Percentiles rank a stretch among this genome's conserved stretches.
Conservation (phyloP, 1,140 invertebrate genomes). For the Pectinophora gossypiella region DNA sequence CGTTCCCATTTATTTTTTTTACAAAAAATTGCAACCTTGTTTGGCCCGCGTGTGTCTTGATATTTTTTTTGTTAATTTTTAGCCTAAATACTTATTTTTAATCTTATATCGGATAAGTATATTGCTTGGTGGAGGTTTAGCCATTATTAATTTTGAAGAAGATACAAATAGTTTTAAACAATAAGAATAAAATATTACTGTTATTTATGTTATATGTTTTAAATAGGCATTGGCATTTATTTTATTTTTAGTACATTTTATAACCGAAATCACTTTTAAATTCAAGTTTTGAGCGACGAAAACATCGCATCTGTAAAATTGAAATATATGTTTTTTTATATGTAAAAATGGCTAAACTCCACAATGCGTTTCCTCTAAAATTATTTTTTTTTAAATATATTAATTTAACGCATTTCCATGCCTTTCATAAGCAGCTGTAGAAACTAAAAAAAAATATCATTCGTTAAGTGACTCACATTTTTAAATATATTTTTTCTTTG, state of each 20-base stretch:
- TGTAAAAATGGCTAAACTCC: background rate
- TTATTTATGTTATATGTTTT: too few species aligned
- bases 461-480: constrained; percentile 65
- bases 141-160: too few species aligned
- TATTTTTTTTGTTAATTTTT: constrained; percentile 34
- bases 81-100: constrained; percentile 26
- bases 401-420: constrained; percentile 43
- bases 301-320: too few species aligned
- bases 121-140: too few species aligned
- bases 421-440: constrained; percentile 54
- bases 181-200: too few species aligned
- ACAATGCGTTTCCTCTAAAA: constrained; percentile 47
- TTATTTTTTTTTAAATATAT: constrained; percentile 34
- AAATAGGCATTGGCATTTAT: too few species aligned
- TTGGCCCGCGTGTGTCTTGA: constrained; percentile 57
- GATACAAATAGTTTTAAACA: too few species aligned
- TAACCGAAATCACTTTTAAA: too few species aligned
- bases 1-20: constrained; percentile 4
- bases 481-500: background rate
- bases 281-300: too few species aligned
- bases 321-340: background rate
- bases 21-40: constrained; percentile 35
- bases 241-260: too few species aligned
- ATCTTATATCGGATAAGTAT: constrained; percentile 20
- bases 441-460: constrained; percentile 51